Conservation (phyloP, 2,113 vertebrate genomes). For the Bujurquina vittata region DNA sequence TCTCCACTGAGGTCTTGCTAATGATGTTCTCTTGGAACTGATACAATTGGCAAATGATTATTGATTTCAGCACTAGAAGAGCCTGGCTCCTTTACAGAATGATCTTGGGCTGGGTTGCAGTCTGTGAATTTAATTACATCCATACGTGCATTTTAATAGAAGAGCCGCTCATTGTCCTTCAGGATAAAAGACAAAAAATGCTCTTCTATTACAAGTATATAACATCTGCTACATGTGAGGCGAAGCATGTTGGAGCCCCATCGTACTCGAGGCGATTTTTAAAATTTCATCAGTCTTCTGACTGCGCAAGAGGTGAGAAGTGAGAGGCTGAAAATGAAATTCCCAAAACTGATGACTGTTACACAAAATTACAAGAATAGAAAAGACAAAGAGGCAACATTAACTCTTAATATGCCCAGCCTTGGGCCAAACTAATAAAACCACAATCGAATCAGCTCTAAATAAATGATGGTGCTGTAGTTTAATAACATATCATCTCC, state of each 20-base stretch:
- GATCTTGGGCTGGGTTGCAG: constrained; percentile 32
- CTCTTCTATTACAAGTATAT: not conserved
- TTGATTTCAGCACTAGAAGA: constrained; percentile 58
- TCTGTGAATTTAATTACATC: constrained; percentile 49
- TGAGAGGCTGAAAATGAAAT: constrained; percentile 57
- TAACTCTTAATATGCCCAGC: constrained; percentile 78
- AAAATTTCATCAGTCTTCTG: constrained; percentile 53
- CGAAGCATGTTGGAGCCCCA: not conserved
- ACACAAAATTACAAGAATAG: constrained; percentile 73
- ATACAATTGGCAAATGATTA: constrained; percentile 72
- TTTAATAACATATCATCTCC: constrained; percentile 79
- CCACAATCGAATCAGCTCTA: constrained; percentile 82
- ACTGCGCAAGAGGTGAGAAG: constrained; percentile 41
- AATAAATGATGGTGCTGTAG: constrained; percentile 82
- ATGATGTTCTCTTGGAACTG: constrained; percentile 64
- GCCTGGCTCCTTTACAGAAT: constrained; percentile 45
- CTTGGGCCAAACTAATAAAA: constrained; percentile 85
- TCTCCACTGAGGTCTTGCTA: constrained; percentile 54
- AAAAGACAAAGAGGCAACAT: constrained; percentile 74
- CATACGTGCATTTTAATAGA: constrained; percentile 36
- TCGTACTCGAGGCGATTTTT: constrained; percentile 37
- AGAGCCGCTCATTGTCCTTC: not conserved
- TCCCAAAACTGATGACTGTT: constrained; percentile 65
- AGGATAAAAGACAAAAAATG: not conserved
- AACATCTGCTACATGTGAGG: not conserved